phyloP scores from a whole-genome alignment of 2,888 invertebrate genomes.

The Agriopis leucophaearia region DNA sequence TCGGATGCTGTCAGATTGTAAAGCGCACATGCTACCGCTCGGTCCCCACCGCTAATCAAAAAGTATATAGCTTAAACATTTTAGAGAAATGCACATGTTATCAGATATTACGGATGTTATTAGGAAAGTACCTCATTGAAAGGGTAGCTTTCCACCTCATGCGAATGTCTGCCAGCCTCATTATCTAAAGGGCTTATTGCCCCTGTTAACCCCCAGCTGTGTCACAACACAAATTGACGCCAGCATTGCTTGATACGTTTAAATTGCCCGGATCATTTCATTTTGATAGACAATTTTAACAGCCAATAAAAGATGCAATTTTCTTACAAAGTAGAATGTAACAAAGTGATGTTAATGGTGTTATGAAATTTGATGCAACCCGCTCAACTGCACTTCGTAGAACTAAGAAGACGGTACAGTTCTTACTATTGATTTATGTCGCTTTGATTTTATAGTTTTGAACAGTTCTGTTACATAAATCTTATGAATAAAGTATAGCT shows the following conservation, averaged over 20 bases:
- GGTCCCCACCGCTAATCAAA: too few species aligned
- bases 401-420: neutral
- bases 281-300: conserved; percentile 56
- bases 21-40: too few species aligned
- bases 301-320: conserved; percentile 45
- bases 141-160: conserved; percentile 17
- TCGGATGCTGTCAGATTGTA: too few species aligned
- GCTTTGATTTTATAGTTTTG: conserved; percentile 10
- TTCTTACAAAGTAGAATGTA: conserved; percentile 19
- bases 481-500: neutral
- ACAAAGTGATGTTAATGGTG: conserved; percentile 39
- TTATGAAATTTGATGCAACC: conserved; percentile 13
- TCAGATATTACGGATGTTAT: too few species aligned
- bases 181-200: conserved; percentile 77
- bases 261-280: conserved; percentile 75
- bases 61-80: too few species aligned
- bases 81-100: too few species aligned
- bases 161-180: conserved; percentile 54
- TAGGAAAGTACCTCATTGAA: neutral
- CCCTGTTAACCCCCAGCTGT: conserved; percentile 73
- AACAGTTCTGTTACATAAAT: neutral
- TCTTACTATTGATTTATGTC: neutral
- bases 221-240: conserved; percentile 73
- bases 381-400: neutral
- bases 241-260: conserved; percentile 74